Evolutionary conservation across 64 coral and sea anemone species (phyloP).

Genomic region (Stichodactyla mertensii): DNA sequence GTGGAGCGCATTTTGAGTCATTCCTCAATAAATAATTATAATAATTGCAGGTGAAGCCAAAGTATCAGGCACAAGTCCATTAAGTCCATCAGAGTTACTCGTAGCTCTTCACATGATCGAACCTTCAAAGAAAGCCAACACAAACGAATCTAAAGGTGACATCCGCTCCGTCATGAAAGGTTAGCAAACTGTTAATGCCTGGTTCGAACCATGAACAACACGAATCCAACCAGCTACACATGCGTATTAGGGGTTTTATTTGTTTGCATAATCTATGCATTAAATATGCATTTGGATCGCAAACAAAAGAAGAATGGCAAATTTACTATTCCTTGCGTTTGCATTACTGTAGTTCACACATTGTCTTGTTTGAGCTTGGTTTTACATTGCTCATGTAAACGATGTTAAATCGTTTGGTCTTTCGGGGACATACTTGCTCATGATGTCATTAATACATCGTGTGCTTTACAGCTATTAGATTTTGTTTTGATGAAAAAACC

Average conservation of each 20-base stretch:
- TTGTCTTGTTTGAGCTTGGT: too few species aligned
- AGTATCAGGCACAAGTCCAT: constrained; percentile 90
- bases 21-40: background rate
- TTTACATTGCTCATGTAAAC: too few species aligned
- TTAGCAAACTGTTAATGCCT: background rate
- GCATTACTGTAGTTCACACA: too few species aligned
- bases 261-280: too few species aligned
- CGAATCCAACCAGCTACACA: too few species aligned
- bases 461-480: constrained; percentile 61
- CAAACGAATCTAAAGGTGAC: constrained; percentile 84
- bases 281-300: too few species aligned
- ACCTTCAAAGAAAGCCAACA: constrained; percentile 23
- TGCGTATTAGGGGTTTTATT: too few species aligned
- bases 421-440: background rate
- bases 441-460: background rate
- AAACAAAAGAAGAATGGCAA: too few species aligned
- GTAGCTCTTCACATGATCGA: constrained; percentile 76
- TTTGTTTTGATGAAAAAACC: constrained; percentile 97
- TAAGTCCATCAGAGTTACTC: constrained; percentile 92
- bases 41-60: constrained; percentile 75
- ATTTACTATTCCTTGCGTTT: too few species aligned
- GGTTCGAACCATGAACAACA: too few species aligned
- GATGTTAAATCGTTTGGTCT: too few species aligned
- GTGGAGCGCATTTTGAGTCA: too few species aligned
- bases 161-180: constrained; percentile 98